These are phyloP conservation scores for Oxygymnocypris stewartii DNA, from an alignment of 2,113 vertebrate genomes.

Conservation along the genomic window DNA sequence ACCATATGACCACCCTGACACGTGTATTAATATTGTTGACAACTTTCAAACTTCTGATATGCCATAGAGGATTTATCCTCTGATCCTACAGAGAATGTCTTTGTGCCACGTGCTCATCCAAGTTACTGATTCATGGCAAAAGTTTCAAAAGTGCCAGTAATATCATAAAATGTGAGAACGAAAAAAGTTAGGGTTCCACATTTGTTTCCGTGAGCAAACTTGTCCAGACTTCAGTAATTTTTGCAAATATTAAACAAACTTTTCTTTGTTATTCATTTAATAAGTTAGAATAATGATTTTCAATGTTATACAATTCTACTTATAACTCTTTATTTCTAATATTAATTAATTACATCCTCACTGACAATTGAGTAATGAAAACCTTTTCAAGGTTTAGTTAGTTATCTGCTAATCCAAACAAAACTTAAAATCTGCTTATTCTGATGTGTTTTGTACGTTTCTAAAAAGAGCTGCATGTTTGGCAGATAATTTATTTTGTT, in stretches of 20 bases:
- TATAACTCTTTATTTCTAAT: not conserved
- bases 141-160: constrained; percentile 3
- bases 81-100: constrained; percentile 13
- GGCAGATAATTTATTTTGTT: constrained; percentile 51
- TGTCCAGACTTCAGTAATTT: not conserved
- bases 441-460: constrained; percentile 44
- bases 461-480: constrained; percentile 45
- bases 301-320: not conserved
- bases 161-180: not conserved
- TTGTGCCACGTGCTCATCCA: constrained; percentile 7
- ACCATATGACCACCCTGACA: constrained; percentile 61
- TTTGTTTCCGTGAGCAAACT: not conserved
- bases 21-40: constrained; percentile 64
- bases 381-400: not conserved
- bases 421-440: constrained; percentile 31
- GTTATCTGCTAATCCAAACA: constrained; percentile 15
- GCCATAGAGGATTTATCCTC: constrained; percentile 11
- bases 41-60: constrained; percentile 51
- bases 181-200: not conserved
- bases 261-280: not conserved
- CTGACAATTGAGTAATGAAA: not conserved
- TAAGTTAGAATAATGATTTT: not conserved
- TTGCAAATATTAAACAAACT: not conserved
- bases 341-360: not conserved
- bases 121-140: not conserved